Base-by-base conservation (phyloP, 2,888 invertebrate species). In the Dryobotodes eremita region DNA sequence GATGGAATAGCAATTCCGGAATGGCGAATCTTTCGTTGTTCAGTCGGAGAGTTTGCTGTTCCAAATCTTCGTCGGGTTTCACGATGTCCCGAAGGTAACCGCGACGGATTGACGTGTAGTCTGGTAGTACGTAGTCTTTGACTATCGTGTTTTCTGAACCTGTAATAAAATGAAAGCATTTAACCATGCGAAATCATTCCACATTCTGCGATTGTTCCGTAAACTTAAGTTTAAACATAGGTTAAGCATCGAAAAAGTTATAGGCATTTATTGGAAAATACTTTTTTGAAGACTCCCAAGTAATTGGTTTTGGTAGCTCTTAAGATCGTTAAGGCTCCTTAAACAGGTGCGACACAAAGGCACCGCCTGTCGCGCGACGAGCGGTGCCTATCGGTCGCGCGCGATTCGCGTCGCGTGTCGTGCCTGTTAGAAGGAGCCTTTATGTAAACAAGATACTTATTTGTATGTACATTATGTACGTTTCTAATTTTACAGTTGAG, bases 11-110 rank as follows among this genome's bases (percentile, higher is more conserved):
- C 4, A 99, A 96, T 95, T 99, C 99, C 0, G 99, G 99, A 69
- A 99, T 98, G 0, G 98, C 97, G 93, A 99, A 99, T 70, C 99
- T 96, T 95, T 99, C 99, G 91, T 99, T 99, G 94, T 98, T 99
- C 89, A 99, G 96, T 62, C 98, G 96, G 61, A 99, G 97, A 31
- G 98, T 98, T 97, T 99, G 98, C 89, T 98, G 97, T 87, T 98
- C 98, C 3, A 97, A 87, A 20, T 97, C 97, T 84, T 97, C 96
- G 11, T 95, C 94, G 0, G 96, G 93, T 88, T 92, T 92, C 8
- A 96, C 92, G 2, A 95, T 86, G 36, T 96, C 95, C 26, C 96
- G 90, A 0, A 97, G 92, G 75, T 96, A 99, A 17, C 99, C 99
- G 86, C 99, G 96, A 77, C 98, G 97, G 13, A 99, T 97, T 3